phyloP scores from a whole-genome alignment of 2,888 invertebrate species.

The Steinernema hermaphroditum region DNA sequence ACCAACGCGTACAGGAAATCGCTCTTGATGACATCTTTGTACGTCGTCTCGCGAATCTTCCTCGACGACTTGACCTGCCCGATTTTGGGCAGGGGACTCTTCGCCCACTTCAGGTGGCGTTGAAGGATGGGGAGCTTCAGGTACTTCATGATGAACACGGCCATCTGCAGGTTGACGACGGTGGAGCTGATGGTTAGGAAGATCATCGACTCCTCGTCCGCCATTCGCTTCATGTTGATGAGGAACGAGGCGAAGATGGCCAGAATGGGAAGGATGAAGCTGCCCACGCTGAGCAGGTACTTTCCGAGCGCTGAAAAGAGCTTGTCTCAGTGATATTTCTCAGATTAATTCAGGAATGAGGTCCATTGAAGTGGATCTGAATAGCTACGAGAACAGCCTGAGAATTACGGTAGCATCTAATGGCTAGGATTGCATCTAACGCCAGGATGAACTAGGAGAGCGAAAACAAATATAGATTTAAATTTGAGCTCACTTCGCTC shows the following conservation, averaged over 20 bases:
- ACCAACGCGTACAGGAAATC: not conserved
- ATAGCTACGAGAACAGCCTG: no score
- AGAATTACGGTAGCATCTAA: no score
- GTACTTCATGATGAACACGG: not conserved
- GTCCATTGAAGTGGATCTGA: no score
- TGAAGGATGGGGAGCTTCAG: not conserved
- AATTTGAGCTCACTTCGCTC: no score
- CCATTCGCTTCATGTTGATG: not conserved
- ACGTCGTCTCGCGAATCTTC: conserved; percentile 6
- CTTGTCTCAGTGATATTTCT: no score
- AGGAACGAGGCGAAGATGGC: not conserved
- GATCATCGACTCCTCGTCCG: not conserved
- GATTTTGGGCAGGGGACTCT: not conserved
- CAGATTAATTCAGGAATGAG: no score
- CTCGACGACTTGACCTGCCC: not conserved
- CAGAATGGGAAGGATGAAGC: not conserved
- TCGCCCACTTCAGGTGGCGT: conserved; percentile 2
- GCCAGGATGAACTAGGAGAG: no score
- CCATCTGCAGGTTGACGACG: conserved; percentile 15
- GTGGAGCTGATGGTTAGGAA: not conserved
- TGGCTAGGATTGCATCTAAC: no score
- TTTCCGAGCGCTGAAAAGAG: conserved; percentile 10
- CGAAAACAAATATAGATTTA: no score
- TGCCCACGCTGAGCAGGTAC: not conserved
- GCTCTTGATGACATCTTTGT: not conserved